Evolutionary conservation across 2,888 invertebrate genomes (phyloP), one percentile per base, ranked within the genome.

Genomic region (Caradrina clavipalpis): DNA sequence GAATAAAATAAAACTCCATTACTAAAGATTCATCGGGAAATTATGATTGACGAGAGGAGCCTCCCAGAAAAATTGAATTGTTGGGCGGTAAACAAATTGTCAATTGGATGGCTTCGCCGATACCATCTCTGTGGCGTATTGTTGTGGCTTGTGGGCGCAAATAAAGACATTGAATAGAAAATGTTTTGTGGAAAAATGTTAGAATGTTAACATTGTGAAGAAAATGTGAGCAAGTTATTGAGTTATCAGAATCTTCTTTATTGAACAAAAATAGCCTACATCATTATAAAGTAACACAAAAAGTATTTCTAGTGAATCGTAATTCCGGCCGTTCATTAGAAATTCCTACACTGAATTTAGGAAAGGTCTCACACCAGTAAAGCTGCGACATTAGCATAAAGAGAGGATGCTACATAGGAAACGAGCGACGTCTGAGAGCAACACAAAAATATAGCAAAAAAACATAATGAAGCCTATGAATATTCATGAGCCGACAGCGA

Each of bases 31-130:
- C 63, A 66, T 57, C 54, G 35, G 75, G 72, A 80, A 82, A 81
- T 80, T 75, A 67, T 73, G 82, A 74, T 69, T 65, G 80, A 78
- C 68, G 64, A 63, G 55, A 53, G 62, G 65, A 57, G 59, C 42
- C 51, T 55, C 65, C 35, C 49, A 45, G 50, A 21, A 56, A 69
- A 59, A 79, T 79, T 71, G 54, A 75, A 79, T 79, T 67, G 71
- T 59, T 66, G 51, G n/a, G 54, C 63, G 63, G 60, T 59, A 62
- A 47, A 70, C 79, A 78, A 78, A 78, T 78, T 70, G 79, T 15
- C 79, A 70, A 62, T 42, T 63, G 57, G 71, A 66, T 61, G 75
- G 63, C 39, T 63, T 50, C 60, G 42, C 31, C 49, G 78, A 65
- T 69, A 74, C 59, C 50, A 61, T 39, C 66, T 26, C 53, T 19